These are phyloP conservation scores for Orchesellides sinensis DNA, from an alignment of 2,888 invertebrate species.

Conservation along the genomic window DNA sequence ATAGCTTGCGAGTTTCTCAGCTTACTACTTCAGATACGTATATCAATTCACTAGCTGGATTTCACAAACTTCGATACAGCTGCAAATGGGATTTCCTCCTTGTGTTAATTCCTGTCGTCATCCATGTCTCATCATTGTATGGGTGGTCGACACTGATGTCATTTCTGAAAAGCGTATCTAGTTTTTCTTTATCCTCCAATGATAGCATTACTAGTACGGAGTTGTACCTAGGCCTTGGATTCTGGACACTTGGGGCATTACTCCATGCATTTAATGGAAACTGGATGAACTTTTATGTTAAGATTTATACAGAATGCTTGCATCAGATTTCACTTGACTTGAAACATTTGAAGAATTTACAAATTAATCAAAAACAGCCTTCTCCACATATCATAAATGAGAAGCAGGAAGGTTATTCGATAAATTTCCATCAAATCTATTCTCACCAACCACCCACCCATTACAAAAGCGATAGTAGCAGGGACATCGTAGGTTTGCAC, in stretches of 20 bases:
- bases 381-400: too few species aligned
- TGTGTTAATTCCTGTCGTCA: slow-evolving; percentile 29
- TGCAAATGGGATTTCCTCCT: slow-evolving; percentile 17
- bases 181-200: not conserved
- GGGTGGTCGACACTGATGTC: not conserved
- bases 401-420: too few species aligned
- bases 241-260: slow-evolving; percentile 23
- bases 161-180: slow-evolving; percentile 10
- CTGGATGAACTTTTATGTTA: slow-evolving; percentile 61
- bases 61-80: slow-evolving; percentile 7
- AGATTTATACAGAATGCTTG: slow-evolving; percentile 51
- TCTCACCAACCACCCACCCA: not conserved
- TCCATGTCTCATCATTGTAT: slow-evolving; percentile 23
- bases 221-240: slow-evolving; percentile 26
- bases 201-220: slow-evolving; percentile 21
- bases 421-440: not conserved
- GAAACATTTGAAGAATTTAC: not conserved
- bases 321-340: slow-evolving; percentile 17
- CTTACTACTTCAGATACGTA: too few species aligned
- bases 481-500: too few species aligned
- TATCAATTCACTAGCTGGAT: not conserved
- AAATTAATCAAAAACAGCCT: too few species aligned
- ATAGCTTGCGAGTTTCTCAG: too few species aligned
- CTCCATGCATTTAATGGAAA: slow-evolving; percentile 31
- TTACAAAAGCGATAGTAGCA: not conserved